Conservation (phyloP, 2,113 vertebrate genomes). For the Cynocephalus volans region DNA sequence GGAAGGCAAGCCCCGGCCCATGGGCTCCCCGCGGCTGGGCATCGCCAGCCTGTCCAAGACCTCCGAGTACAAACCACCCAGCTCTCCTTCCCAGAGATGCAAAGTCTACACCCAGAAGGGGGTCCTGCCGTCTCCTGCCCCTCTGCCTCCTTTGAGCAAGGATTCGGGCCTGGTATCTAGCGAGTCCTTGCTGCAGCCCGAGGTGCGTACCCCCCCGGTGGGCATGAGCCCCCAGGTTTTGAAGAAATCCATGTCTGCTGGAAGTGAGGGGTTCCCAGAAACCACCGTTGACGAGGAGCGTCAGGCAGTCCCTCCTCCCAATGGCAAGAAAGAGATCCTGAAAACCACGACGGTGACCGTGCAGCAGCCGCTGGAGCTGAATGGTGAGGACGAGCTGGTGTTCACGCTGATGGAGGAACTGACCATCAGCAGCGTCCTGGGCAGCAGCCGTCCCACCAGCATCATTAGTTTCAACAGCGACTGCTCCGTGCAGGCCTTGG, state of each 20-base stretch:
- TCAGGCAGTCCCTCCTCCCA: slow-evolving; percentile 86
- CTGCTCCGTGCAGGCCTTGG: slow-evolving; percentile 93
- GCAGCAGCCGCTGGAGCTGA: slow-evolving; percentile 92
- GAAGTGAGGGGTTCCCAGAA: slow-evolving; percentile 91
- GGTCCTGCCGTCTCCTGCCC: slow-evolving; percentile 92
- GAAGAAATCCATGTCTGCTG: slow-evolving; percentile 92
- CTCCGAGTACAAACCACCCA: slow-evolving; percentile 95
- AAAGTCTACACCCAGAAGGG: slow-evolving; percentile 99
- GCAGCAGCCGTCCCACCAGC: slow-evolving; percentile 93
- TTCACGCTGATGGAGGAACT: slow-evolving; percentile 93
- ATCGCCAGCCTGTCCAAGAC: slow-evolving; percentile 97
- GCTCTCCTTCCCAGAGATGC: slow-evolving; percentile 96
- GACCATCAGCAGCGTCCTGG: slow-evolving; percentile 92
- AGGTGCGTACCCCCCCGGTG: slow-evolving; percentile 94
- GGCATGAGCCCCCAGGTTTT: slow-evolving; percentile 96
- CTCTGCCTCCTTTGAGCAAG: slow-evolving; percentile 90
- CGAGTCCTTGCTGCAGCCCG: slow-evolving; percentile 92
- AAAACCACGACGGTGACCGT: slow-evolving; percentile 94
- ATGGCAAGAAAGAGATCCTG: slow-evolving; percentile 92
- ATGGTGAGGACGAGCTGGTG: slow-evolving; percentile 94
- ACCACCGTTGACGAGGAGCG: slow-evolving; percentile 85
- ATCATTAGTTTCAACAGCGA: slow-evolving; percentile 97
- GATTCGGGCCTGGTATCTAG: slow-evolving; percentile 90
- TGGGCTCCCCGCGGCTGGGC: slow-evolving; percentile 96
- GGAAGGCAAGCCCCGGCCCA: slow-evolving; percentile 93